Conservation (phyloP, 2,113 vertebrate species). For the Psilopsiagon aymara region DNA sequence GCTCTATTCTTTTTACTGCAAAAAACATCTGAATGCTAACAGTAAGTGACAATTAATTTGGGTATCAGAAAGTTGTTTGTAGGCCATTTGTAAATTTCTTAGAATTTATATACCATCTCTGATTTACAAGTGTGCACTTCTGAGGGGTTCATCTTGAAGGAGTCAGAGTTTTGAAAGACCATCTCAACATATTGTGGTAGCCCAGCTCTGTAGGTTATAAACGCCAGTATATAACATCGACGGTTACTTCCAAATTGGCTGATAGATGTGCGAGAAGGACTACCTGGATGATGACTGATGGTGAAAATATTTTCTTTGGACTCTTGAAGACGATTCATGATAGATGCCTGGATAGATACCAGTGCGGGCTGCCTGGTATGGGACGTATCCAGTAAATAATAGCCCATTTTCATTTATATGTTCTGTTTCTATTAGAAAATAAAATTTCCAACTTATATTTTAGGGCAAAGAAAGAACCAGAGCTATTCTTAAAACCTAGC, state of each 20-base stretch:
- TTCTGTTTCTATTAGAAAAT: slow-evolving; percentile 9
- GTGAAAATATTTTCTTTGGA: neutral
- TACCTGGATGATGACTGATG: neutral
- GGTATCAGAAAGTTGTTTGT: neutral
- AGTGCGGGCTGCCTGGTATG: neutral
- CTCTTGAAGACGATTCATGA: neutral
- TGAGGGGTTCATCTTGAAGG: neutral
- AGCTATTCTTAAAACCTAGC: slow-evolving; percentile 17
- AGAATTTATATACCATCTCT: neutral
- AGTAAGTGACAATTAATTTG: neutral
- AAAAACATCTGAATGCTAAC: neutral
- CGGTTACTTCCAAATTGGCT: neutral
- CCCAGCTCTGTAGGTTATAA: neutral
- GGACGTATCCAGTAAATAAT: neutral
- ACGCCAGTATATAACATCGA: neutral
- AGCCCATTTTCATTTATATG: neutral
- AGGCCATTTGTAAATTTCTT: neutral
- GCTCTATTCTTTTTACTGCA: neutral
- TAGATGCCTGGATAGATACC: neutral
- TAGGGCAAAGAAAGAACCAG: neutral
- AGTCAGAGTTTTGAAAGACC: neutral
- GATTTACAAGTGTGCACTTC: neutral
- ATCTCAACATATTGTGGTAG: neutral
- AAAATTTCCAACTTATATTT: neutral
- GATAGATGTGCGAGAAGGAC: neutral